These are phyloP conservation scores for Rapana venosa DNA, from an alignment of 2,888 invertebrate species.

Conservation along the genomic window DNA sequence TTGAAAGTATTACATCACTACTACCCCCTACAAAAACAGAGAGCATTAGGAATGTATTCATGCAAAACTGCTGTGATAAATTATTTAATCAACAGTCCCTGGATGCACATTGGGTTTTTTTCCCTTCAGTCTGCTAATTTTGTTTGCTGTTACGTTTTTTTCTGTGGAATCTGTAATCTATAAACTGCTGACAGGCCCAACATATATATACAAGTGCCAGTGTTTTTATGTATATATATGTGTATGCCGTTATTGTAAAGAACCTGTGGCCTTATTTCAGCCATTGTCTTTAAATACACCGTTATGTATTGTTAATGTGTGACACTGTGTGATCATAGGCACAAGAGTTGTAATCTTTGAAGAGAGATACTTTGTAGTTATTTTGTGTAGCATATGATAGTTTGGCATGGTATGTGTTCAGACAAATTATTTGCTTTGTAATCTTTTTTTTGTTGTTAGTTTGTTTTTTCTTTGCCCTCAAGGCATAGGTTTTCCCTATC, in stretches of 20 bases:
- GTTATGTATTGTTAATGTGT: neutral
- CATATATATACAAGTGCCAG: neutral
- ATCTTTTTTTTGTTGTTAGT: neutral
- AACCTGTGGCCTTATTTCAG: neutral
- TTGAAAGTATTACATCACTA: neutral
- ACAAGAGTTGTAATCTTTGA: neutral
- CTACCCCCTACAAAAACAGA: neutral
- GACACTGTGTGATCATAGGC: neutral
- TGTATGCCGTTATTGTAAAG: neutral
- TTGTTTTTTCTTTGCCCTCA: neutral
- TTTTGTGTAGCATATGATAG: too few relatives aligned
- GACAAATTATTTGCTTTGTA: neutral
- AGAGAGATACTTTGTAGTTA: neutral
- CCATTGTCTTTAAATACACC: neutral
- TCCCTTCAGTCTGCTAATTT: neutral
- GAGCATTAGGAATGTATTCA: neutral
- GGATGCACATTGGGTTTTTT: neutral
- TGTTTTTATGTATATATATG: neutral
- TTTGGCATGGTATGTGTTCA: neutral
- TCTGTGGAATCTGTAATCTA: neutral
- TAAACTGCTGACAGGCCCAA: neutral
- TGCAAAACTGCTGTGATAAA: constrained; percentile 15
- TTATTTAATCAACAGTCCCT: neutral
- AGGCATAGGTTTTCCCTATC: neutral
- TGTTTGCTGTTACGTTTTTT: neutral